Conservation (phyloP, 2,113 vertebrate species). For the Pheucticus melanocephalus region DNA sequence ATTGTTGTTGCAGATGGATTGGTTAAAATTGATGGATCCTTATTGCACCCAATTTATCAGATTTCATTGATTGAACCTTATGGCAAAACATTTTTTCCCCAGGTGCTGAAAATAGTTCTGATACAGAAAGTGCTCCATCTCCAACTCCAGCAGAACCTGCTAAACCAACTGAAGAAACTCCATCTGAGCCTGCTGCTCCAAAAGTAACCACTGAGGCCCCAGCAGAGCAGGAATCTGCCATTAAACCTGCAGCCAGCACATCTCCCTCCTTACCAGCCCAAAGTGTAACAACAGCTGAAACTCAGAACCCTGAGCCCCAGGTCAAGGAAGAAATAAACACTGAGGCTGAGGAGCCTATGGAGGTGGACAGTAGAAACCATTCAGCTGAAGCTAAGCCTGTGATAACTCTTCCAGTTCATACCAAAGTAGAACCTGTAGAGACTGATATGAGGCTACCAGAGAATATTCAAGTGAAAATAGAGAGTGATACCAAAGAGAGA, state of each 20-base stretch:
- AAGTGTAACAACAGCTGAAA: constrained; percentile 75
- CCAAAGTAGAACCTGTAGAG: constrained; percentile 87
- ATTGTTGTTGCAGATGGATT: background rate
- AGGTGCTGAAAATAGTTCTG: constrained; percentile 97
- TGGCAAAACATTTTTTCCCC: background rate
- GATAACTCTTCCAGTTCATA: constrained; percentile 72
- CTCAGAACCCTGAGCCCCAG: constrained; percentile 72
- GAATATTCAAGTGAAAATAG: constrained; percentile 84
- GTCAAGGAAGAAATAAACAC: constrained; percentile 83
- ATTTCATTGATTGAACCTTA: background rate
- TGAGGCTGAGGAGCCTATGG: constrained; percentile 76
- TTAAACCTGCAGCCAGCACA: constrained; percentile 53
- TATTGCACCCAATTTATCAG: background rate
- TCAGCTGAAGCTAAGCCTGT: constrained; percentile 69
- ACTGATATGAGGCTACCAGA: constrained; percentile 79
- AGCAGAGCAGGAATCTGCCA: constrained; percentile 68
- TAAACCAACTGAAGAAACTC: constrained; percentile 80
- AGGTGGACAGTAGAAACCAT: constrained; percentile 76
- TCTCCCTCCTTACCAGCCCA: constrained; percentile 61
- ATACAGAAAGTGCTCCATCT: constrained; percentile 97
- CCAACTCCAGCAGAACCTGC: constrained; percentile 87
- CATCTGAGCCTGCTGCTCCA: constrained; percentile 68
- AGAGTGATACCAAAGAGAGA: constrained; percentile 87
- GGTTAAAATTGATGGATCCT: background rate
- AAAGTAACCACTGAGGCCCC: constrained; percentile 57